Conservation (phyloP, 64 coral and sea anemone species). For the Pachyseris speciosa region DNA sequence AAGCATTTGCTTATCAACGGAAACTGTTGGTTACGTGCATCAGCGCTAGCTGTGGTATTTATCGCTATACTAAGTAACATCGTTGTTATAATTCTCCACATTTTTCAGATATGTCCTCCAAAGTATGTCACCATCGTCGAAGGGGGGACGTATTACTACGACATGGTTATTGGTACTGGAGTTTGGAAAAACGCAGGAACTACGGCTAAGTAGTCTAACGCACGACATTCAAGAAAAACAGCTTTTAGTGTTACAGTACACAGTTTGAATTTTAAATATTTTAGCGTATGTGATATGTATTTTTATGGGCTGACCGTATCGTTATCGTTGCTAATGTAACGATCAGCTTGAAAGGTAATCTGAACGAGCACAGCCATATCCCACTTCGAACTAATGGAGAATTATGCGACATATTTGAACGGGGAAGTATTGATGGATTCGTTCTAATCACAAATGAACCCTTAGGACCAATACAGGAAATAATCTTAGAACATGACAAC, state of each 20-base stretch:
- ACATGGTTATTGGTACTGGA: slow-evolving; percentile 42
- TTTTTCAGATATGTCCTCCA: slow-evolving; percentile 45
- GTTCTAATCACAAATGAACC: neutral
- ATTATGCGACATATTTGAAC: neutral
- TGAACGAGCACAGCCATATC: neutral
- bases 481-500: slow-evolving; percentile 56
- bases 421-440: slow-evolving; percentile 39
- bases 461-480: slow-evolving; percentile 6
- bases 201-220: no score
- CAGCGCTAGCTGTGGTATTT: neutral
- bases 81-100: no score
- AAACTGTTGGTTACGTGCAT: no score
- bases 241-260: no score
- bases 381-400: neutral
- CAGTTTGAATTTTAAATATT: no score
- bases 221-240: no score
- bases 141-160: slow-evolving; percentile 2
- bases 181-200: slow-evolving; percentile 54
- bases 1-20: no score
- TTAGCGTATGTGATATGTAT: no score
- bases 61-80: no score
- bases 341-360: slow-evolving; percentile 19
- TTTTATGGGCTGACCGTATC: no score
- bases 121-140: neutral
- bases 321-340: no score